These are phyloP conservation scores for Morus bassanus DNA, from an alignment of 2,797 vertebrate species.

Conservation along the genomic window DNA sequence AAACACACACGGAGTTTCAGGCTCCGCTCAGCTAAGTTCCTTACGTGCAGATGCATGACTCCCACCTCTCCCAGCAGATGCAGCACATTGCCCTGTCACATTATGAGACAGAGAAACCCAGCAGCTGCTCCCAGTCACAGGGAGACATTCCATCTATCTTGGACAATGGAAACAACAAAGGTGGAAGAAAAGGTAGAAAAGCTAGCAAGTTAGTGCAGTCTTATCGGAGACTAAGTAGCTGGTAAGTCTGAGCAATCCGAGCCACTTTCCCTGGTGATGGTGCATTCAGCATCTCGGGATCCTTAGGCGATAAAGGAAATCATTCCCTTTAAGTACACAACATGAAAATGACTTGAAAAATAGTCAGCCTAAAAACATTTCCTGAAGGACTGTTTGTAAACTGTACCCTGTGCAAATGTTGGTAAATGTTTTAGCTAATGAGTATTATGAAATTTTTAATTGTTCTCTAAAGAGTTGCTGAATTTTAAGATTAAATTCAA, in stretches of 20 bases:
- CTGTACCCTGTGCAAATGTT: background rate
- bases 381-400: background rate
- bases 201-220: background rate
- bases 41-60: background rate
- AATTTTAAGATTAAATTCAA: constrained; percentile 27
- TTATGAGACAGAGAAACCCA: background rate
- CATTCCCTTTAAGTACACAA: background rate
- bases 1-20: background rate
- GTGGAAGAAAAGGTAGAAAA: background rate
- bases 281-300: background rate
- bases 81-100: background rate
- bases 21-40: background rate
- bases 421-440: background rate
- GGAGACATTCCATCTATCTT: background rate
- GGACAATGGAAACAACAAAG: background rate
- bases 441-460: background rate
- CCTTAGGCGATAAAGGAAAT: background rate
- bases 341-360: background rate
- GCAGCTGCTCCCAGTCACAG: background rate
- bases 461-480: background rate
- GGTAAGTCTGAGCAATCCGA: background rate
- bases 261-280: background rate
- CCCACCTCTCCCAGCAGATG: background rate
- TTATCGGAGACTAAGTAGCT: background rate
- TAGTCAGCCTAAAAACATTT: background rate